Base-by-base conservation (phyloP, 1,140 invertebrate genomes). In the Trichomalopsis sarcophagae region DNA sequence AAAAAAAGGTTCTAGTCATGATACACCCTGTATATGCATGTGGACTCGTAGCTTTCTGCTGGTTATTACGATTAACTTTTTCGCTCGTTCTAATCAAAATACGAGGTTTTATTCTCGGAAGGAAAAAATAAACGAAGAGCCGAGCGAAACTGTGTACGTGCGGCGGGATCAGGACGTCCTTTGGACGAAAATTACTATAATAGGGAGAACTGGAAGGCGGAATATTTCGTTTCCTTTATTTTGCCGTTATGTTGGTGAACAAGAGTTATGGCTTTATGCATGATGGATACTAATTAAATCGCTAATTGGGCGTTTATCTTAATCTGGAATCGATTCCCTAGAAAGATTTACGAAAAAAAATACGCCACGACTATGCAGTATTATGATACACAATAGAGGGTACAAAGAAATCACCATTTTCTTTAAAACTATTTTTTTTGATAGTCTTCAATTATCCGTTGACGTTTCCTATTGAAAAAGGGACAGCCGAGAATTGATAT, bases 41-140 rank as follows among this genome's bases (percentile, higher is more conserved):
- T 10, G 75, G 47, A 2, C 27, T 75, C 83, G 83, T 55, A 40
- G 76, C 17, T 77, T 84, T 44, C 1, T 27, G 77, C 62, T 3
- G 69, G 71, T 82, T 82, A 86, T 82, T 86, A 86, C 66, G 71
- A 82, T 86, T 73, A 86, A 62, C 80, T 82, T 82, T 82, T 71
- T 82, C 84, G 23, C 36, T 55, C 27, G 23, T 62, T 62, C n/a
- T 14, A 75, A 86, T 81, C 73, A 74, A 86, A 86, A 86, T 82
- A 82, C 74, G 74, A 86, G 84, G 17, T 82, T 85, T 82, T 82
- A 85, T 85, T 85, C 84, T 44, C 36, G 27, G 84, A 85, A 85
- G 30, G 13, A 11, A 40, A 23, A 27, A 23, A 14, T 17, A 30
- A 14, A 47, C 33, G 30, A 30, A 27, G 27, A 13, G 33, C 17